These are phyloP conservation scores for Sorex maritimensis DNA, from an alignment of 2,797 vertebrate genomes.

Conservation along the genomic window DNA sequence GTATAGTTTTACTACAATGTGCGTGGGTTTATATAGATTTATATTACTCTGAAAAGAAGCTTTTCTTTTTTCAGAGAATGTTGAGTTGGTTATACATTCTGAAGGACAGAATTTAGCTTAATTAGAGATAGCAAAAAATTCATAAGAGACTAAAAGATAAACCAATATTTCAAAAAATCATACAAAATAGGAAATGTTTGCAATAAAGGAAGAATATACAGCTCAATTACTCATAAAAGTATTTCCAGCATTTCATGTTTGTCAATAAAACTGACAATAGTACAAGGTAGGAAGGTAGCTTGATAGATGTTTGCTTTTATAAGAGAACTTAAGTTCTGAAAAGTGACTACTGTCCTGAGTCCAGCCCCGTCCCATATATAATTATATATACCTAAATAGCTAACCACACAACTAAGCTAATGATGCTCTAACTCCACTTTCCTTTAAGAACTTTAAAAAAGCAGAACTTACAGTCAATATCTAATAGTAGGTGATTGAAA, in stretches of 20 bases:
- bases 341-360: slow-evolving; percentile 54
- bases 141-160: not conserved
- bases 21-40: slow-evolving; percentile 27
- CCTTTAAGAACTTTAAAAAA: slow-evolving; percentile 85
- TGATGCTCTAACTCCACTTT: slow-evolving; percentile 75
- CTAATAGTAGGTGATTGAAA: slow-evolving; percentile 91
- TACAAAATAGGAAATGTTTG: slow-evolving; percentile 20
- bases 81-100: not conserved
- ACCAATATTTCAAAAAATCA: not conserved
- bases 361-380: not conserved
- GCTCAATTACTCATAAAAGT: slow-evolving; percentile 90
- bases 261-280: slow-evolving; percentile 87
- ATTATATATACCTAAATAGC: slow-evolving; percentile 38
- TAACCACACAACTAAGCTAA: slow-evolving; percentile 70
- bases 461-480: slow-evolving; percentile 90
- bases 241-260: slow-evolving; percentile 90
- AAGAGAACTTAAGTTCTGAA: slow-evolving; percentile 83
- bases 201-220: slow-evolving; percentile 84
- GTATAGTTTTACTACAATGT: slow-evolving; percentile 60
- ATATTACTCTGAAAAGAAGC: slow-evolving; percentile 20
- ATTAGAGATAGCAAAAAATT: not conserved
- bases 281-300: slow-evolving; percentile 85
- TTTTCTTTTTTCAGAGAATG: slow-evolving; percentile 4
- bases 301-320: slow-evolving; percentile 81
- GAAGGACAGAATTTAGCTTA: slow-evolving; percentile 23